Evolutionary conservation across 2,113 vertebrate genomes (phyloP), one percentile per base, ranked within the genome.

Genomic region (Desmodus rotundus): DNA sequence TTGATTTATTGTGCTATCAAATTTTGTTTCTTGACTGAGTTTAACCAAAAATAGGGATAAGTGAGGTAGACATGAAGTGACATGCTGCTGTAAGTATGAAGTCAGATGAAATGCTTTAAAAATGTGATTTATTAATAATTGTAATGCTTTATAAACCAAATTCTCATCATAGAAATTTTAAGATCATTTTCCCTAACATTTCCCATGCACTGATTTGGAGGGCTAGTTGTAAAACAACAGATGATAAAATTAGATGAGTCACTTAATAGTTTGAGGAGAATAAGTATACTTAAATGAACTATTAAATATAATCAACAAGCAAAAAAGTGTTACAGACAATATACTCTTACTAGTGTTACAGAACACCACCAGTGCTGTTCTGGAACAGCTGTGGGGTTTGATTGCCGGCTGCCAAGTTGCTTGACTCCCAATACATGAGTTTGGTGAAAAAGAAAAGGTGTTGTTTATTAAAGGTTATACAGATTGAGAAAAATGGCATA

Each of bases 241-340:
- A 86, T 83, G 33, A 41, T 58, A 85, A 93, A 76, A 77, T 65
- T 54, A 81, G 52, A 58, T 86, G 7, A 91, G 9, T 94, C 22
- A 58, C 11, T 78, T 89, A 61, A 90, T 43, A 67, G 19, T 67
- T 92, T 45, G 9, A 82, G 7, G 19, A 88, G 4, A 16, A 72
- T 89, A 87, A 85, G 22, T 45, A 72, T 7, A 45, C 14, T 56
- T 70, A 7, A 6, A 5, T 87, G 45, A 94, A 41, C 22, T 77
- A 91, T 83, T 87, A 74, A 28, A 93, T 90, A 82, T 73, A 41
- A 87, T 56, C 61, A 92, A 89, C 17, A 94, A 28, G 74, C 10
- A 68, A 74, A 68, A 74, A 80, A 83, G 14, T 8, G 9, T 94
- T 80, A 22, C 11, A 85, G 74, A 67, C 45, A 91, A 83, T 47